These are phyloP conservation scores for Eulemur macaco DNA, from an alignment of 2,113 vertebrate genomes.

Conservation along the genomic window DNA sequence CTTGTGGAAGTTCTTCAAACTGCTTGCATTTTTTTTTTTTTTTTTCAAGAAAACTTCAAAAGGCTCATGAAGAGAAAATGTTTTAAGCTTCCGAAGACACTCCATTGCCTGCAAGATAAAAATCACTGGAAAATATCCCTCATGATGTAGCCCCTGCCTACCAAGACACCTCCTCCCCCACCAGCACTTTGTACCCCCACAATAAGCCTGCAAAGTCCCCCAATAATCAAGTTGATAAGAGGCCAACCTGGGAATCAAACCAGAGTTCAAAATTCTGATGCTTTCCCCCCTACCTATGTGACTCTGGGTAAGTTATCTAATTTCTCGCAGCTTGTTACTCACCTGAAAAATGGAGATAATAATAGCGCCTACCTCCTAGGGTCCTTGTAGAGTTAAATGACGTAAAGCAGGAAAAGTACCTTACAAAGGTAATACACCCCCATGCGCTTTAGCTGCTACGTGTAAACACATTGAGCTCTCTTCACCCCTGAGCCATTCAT, in stretches of 20 bases:
- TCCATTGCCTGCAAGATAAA: not conserved
- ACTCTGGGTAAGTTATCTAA: not conserved
- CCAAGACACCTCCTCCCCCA: rapidly evolving
- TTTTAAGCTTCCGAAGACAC: not conserved
- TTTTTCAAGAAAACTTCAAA: not conserved
- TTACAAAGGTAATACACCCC: rapidly evolving
- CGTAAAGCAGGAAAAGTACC: too few species aligned
- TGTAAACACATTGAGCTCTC: not conserved
- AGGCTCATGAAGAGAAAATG: not conserved
- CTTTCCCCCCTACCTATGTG: not conserved
- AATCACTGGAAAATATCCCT: not conserved
- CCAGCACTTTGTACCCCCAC: not conserved
- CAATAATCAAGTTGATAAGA: not conserved
- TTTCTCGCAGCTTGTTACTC: not conserved
- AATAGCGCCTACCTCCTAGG: not conserved
- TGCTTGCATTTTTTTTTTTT: not conserved
- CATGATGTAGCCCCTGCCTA: not conserved
- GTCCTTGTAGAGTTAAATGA: not conserved
- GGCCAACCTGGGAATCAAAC: not conserved
- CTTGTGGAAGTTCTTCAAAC: conserved; percentile 62
- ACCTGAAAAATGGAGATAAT: not conserved
- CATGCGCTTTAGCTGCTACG: rapidly evolving
- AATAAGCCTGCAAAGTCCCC: rapidly evolving
- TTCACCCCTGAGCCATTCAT: not conserved
- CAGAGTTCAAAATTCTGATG: not conserved